Evolutionary conservation across 2,113 vertebrate genomes (phyloP), one percentile per base, ranked within the genome.

Genomic region (Carollia perspicillata): DNA sequence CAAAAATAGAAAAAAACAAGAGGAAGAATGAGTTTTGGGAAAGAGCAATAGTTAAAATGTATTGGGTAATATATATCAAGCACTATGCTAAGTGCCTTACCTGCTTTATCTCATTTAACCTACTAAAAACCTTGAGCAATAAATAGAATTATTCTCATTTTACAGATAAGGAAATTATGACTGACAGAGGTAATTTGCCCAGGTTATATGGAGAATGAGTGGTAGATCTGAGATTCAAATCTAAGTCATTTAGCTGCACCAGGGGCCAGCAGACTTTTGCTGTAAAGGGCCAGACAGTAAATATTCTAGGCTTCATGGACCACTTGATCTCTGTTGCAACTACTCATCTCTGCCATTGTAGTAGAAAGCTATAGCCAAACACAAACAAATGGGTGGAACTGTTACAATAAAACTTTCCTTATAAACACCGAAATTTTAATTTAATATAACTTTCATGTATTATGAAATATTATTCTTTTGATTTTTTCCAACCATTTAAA

Each of bases 401-500:
- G n/a, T 42, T 84, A 47, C 17, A 74, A 55, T 63, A 75, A 89
- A 97, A 81, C 17, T 55, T 75, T 72, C 53, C 55, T 55, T 80
- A 78, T 47, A 40, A 71, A 65, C 28, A 87, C 16, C 40, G 37
- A 93, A 60, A 49, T 74, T 71, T 75, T 8, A 78, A 58, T 71
- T 92, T 95, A 68, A 93, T 42, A 80, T 63, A 30, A 40, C 88
- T 66, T 75, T 87, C n/a, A 84, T 60, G 14, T 78, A 16, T 80
- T 71, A 63, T 72, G 8, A 96, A 88, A 65, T 69, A 80, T 18
- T 86, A 26, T 58, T 84, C 35, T 75, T 84, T 81, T 94, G 11
- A 55, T n/a, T 42, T 80, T 85, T 96, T 74, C 44, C 22, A 88
- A 40, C 3, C 89, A 35, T 87, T 92, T 79, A 65, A 84, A 91